These are phyloP conservation scores for Ophiothrix spiculata DNA, from an alignment of 35 echinoderm and acorn worm species.

Conservation along the genomic window DNA sequence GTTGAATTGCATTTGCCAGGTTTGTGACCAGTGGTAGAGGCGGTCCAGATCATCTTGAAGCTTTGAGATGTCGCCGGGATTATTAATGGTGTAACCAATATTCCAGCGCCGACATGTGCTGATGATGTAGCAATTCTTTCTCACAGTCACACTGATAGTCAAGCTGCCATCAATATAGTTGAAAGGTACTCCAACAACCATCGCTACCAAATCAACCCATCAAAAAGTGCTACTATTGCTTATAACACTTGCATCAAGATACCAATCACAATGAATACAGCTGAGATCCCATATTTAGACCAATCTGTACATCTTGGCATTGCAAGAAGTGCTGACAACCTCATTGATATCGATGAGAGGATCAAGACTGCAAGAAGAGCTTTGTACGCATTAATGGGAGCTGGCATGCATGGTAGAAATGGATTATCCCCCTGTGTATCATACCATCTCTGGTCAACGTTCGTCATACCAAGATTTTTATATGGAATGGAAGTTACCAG, in stretches of 20 bases:
- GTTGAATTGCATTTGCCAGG: too few relatives aligned
- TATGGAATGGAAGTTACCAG: background rate
- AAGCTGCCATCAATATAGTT: background rate
- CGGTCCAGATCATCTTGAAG: too few relatives aligned
- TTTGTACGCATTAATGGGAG: background rate
- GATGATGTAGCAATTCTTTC: background rate
- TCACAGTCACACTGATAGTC: background rate
- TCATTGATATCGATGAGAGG: background rate
- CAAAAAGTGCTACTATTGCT: background rate
- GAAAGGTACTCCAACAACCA: background rate
- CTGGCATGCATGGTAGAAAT: background rate
- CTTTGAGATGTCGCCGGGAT: too few relatives aligned
- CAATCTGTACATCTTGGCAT: background rate
- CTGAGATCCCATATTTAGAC: background rate
- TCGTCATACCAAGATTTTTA: background rate
- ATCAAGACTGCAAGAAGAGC: background rate
- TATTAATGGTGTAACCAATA: background rate
- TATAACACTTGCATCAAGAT: background rate
- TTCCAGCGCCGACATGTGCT: background rate
- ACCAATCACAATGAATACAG: background rate
- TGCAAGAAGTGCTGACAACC: background rate
- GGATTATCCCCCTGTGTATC: background rate
- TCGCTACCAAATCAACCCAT: background rate
- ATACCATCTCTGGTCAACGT: background rate
- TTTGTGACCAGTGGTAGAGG: too few relatives aligned